Evolutionary conservation across 2,113 vertebrate species (phyloP).

Genomic region (Alligator sinensis): DNA sequence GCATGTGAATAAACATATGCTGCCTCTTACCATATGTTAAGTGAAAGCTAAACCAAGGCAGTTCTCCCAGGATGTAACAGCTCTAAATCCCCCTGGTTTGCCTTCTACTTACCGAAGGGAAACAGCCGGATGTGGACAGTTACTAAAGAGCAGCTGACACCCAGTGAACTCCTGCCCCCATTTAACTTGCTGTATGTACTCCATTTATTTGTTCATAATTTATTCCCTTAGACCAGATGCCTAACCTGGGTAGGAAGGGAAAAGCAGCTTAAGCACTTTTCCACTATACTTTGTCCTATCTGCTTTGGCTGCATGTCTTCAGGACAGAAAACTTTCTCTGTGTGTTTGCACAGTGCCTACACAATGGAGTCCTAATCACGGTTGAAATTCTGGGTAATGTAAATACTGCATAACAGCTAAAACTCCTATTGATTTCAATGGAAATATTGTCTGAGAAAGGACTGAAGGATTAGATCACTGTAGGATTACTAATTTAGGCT

Average conservation of each 20-base stretch:
- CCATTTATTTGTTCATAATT: too few species aligned
- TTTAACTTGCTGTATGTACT: too few species aligned
- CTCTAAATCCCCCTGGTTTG: too few species aligned
- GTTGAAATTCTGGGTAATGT: background rate
- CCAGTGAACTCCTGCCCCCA: too few species aligned
- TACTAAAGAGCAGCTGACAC: too few species aligned
- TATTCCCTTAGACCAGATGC: background rate
- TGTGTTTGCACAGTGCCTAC: background rate
- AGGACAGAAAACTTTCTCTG: background rate
- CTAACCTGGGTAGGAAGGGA: background rate
- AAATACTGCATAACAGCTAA: background rate
- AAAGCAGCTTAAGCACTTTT: background rate
- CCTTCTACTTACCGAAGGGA: too few species aligned
- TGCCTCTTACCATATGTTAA: too few species aligned
- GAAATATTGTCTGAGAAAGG: background rate
- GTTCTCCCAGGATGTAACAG: too few species aligned
- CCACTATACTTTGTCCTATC: background rate
- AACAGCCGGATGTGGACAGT: too few species aligned
- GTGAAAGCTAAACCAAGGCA: too few species aligned
- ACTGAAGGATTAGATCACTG: background rate
- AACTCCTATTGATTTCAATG: background rate
- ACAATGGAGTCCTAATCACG: background rate
- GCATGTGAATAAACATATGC: too few species aligned
- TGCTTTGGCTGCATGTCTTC: background rate
- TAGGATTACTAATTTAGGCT: slow-evolving; percentile 10